Conservation (phyloP, 2,888 invertebrate species). For the Orthosia cruda region DNA sequence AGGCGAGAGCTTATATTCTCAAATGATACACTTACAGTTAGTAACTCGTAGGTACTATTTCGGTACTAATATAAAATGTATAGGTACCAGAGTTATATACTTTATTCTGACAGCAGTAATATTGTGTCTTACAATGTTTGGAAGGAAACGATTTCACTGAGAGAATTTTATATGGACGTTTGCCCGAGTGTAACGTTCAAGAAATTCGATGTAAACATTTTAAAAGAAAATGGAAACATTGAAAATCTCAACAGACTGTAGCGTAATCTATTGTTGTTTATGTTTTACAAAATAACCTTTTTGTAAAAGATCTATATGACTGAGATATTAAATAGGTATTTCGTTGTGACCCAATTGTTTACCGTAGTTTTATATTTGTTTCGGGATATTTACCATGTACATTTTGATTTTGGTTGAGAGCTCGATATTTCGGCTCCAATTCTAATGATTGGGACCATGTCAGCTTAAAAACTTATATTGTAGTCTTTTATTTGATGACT, state of each 20-base stretch:
- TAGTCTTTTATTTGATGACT: slow-evolving; percentile 26
- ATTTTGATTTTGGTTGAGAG: too few relatives aligned
- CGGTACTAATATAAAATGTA: background rate
- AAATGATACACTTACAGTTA: background rate
- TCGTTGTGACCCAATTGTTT: slow-evolving; percentile 35
- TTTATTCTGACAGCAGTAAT: slow-evolving; percentile 21
- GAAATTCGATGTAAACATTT: slow-evolving; percentile 50
- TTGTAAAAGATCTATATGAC: slow-evolving; percentile 16
- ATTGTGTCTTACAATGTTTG: slow-evolving; percentile 23
- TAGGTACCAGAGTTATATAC: background rate
- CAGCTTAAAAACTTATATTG: too few relatives aligned
- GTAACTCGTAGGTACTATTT: background rate
- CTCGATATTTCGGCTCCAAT: too few relatives aligned
- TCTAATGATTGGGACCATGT: too few relatives aligned
- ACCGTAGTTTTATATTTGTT: too few relatives aligned
- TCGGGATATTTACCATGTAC: too few relatives aligned
- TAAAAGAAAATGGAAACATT: slow-evolving; percentile 57
- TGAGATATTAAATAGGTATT: slow-evolving; percentile 27
- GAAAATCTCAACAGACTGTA: slow-evolving; percentile 52
- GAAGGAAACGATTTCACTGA: slow-evolving; percentile 39
- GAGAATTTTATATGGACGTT: slow-evolving; percentile 47
- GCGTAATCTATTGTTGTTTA: slow-evolving; percentile 50
- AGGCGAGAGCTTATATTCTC: too few relatives aligned
- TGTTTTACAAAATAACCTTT: slow-evolving; percentile 22
- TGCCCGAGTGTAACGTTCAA: slow-evolving; percentile 33